Percentiles rank a stretch among this genome's conserved stretches.
These are phyloP conservation scores for Porites australiensis DNA, from an alignment of 64 coral and sea anemone species.

Conservation along the genomic window DNA sequence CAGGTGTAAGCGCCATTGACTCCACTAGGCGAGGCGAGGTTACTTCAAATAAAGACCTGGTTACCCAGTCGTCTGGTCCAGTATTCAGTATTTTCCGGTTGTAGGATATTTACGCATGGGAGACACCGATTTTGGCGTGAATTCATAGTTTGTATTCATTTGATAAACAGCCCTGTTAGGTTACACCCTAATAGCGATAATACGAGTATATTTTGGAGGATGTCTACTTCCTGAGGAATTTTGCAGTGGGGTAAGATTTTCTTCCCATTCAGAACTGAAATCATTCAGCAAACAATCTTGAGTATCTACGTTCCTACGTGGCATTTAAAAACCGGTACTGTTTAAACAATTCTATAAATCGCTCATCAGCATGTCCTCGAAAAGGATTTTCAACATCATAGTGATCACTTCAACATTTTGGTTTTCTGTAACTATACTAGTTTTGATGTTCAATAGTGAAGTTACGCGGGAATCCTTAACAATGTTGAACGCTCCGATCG, in stretches of 20 bases:
- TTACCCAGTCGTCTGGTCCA: conserved; percentile 13
- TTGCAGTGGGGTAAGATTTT: neutral
- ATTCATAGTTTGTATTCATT: neutral
- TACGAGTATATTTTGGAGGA: neutral
- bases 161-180: neutral
- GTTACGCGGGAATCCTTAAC: conserved; percentile 88
- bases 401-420: conserved; percentile 95
- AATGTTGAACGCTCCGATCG: conserved; percentile 93
- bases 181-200: neutral
- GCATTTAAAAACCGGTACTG: neutral
- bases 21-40: neutral
- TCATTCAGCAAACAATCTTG: neutral
- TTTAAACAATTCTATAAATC: conserved; percentile 1
- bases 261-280: neutral
- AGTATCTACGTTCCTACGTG: neutral
- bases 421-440: conserved; percentile 92
- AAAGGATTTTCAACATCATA: conserved; percentile 91
- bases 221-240: neutral
- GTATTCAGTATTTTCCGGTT: neutral
- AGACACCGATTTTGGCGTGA: neutral
- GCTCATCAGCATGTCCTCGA: conserved; percentile 62
- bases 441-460: conserved; percentile 94
- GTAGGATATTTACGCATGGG: neutral
- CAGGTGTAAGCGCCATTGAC: neutral
- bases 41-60: neutral